Evolutionary conservation across 2,888 invertebrate species (phyloP), one percentile per base, ranked within the genome.

Genomic region (Acleris laterana): DNA sequence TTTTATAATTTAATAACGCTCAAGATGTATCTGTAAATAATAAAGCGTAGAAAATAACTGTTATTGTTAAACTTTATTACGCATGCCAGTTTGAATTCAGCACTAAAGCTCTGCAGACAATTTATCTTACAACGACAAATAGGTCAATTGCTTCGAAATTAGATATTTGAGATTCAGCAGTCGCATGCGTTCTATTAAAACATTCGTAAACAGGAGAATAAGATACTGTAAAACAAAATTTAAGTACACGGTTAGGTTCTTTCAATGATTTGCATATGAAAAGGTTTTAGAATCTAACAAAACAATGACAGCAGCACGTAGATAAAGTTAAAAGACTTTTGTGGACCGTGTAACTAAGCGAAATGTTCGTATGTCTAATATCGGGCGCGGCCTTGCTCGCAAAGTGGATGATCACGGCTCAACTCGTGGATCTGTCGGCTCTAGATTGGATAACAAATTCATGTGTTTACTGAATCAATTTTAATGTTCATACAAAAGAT

Each of bases 321-420:
- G 53, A 55, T 53, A 60, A 64, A 59, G 22, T 55, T 32, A 22
- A 42, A 28, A 55, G 57, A 44, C 53, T 57, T 49, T 56, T 22
- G 42, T 20, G 55, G 44, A 46, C 55, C 19, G 46, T 62, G 66
- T 63, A 68, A 49, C 51, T 51, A 50, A 50, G 55, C 63, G 44
- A 51, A 60, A 59, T 68, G 63, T 66, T 57, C 56, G 56, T 65
- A 61, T 50, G 61, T 32, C 61, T 61, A 49, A 42, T 48, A 62
- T 63, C 71, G 69, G 63, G 63, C 76, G 72, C 78, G 88, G 85
- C 90, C 89, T 90, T 84, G 89, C 78, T 70, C 65, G 77, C 78
- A 85, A 91, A 92, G 85, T 92, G 90, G 85, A 90, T 91, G 90
- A 92, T 91, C 92, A 91, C 90, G 90, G 79, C 71, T 73, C 78